Conservation (phyloP, 2,888 invertebrate species). For the Rhogogaster chlorosoma region DNA sequence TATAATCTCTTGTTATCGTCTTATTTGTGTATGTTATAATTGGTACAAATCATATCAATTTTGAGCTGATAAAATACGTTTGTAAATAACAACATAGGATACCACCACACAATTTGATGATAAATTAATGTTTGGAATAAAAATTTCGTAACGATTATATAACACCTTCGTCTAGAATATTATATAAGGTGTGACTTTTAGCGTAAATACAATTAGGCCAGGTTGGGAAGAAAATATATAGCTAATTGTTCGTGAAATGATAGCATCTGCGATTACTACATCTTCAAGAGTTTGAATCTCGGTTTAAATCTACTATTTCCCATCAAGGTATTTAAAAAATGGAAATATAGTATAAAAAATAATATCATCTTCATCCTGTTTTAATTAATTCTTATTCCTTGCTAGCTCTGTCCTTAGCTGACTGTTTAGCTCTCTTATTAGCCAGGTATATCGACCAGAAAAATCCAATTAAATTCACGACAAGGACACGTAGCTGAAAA, state of each 20-base stretch:
- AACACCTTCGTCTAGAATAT: background rate
- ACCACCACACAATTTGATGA: background rate
- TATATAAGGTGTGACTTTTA: background rate
- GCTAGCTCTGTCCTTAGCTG: constrained; percentile 61
- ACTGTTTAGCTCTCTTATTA: constrained; percentile 82
- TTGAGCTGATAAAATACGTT: background rate
- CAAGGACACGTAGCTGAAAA: constrained; percentile 87
- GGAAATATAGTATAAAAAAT: constrained; percentile 35
- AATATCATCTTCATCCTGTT: background rate
- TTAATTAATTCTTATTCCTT: constrained; percentile 32
- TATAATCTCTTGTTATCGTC: background rate
- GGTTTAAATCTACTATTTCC: background rate
- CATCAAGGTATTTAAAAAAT: background rate
- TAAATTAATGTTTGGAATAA: background rate
- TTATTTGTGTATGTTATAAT: constrained; percentile 1
- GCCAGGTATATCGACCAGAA: constrained; percentile 89
- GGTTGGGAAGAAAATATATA: background rate
- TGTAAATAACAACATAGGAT: background rate
- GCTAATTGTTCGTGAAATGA: background rate
- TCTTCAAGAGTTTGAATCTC: background rate
- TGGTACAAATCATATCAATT: background rate
- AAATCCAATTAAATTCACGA: constrained; percentile 88
- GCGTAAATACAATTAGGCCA: background rate
- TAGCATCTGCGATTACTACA: background rate
- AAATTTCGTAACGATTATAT: background rate